phyloP scores from a whole-genome alignment of 2,113 vertebrate species.

The Periophthalmus modestus region DNA sequence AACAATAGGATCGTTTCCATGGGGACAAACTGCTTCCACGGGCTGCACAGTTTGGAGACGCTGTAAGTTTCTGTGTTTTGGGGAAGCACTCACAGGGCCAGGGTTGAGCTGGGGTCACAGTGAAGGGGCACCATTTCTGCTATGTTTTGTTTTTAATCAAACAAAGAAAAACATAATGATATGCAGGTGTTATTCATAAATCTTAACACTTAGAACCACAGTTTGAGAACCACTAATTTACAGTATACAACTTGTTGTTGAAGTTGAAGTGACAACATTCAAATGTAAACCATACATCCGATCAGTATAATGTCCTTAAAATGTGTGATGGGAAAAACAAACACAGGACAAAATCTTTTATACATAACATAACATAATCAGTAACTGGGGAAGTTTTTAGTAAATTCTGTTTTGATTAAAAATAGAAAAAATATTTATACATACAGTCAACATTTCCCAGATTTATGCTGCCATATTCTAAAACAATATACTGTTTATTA shows the following conservation, averaged over 20 bases:
- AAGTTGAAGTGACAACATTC: background rate
- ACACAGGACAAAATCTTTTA: no score
- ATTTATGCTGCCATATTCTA: background rate
- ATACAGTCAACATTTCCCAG: no score
- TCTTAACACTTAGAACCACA: background rate
- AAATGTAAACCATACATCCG: background rate
- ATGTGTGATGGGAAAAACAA: background rate
- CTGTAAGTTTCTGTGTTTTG: slow-evolving; percentile 82
- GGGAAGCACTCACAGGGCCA: slow-evolving; percentile 30
- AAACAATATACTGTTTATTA: background rate
- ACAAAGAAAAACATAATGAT: background rate
- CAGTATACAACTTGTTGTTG: background rate
- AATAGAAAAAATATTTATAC: no score
- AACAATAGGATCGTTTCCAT: slow-evolving; percentile 89
- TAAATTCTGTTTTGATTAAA: no score
- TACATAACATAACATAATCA: no score
- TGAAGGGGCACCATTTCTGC: slow-evolving; percentile 9
- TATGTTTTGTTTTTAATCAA: background rate
- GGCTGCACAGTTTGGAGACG: slow-evolving; percentile 89
- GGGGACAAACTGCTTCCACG: slow-evolving; percentile 87
- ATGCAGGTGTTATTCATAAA: background rate
- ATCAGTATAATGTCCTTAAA: background rate
- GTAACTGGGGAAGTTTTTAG: no score
- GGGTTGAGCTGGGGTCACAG: slow-evolving; percentile 52
- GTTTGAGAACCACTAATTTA: background rate